Evolutionary conservation across 2,888 invertebrate genomes (phyloP), one percentile per base, ranked within the genome.

Genomic region (Acheta domesticus): DNA sequence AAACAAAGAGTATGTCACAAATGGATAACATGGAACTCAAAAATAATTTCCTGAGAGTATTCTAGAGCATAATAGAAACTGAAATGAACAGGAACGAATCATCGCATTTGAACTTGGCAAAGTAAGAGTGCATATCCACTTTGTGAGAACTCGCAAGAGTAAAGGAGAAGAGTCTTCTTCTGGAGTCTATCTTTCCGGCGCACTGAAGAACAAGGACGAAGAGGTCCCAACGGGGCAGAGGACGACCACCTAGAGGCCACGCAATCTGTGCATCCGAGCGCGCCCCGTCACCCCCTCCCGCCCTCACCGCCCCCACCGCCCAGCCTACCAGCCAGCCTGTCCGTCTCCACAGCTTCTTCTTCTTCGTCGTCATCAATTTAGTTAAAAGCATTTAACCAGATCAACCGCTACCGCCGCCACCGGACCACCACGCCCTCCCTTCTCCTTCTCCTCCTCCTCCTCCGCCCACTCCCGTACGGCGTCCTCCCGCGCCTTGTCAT

Each of bases 321-420:
- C 36, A 8, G 36, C 36, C 36, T 36, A 8, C 36, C 36, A 36
- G 36, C 36, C 36, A 36, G 36, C 5, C 36, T 36, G 36, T 36
- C 36, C 36, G 36, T 36, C 36, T 62, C 62, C 62, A 19, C 62
- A 11, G 62, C n/a, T 62, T 62, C 62, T 62, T 62, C 62, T 62
- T 62, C 62, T 11, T 62, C 62, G 62, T 62, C 62, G 62, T 62
- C 62, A 62, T 62, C 62, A 62, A 62, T 62, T 62, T 62, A 62
- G 62, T 62, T 62, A 62, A 62, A 62, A 62, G 62, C 62, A 62
- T 62, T 62, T 62, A 62, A 62, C 16, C 62, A 62, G 62, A 62
- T 62, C 62, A 62, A 62, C 62, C n/a, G 14, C 36, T 36, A 36
- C 36, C 36, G 8, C 36, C 36, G 36, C 36, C 36, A 36, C 62